Evolutionary conservation across 2,113 vertebrate genomes (phyloP).

Genomic region (Aramus guarauna): DNA sequence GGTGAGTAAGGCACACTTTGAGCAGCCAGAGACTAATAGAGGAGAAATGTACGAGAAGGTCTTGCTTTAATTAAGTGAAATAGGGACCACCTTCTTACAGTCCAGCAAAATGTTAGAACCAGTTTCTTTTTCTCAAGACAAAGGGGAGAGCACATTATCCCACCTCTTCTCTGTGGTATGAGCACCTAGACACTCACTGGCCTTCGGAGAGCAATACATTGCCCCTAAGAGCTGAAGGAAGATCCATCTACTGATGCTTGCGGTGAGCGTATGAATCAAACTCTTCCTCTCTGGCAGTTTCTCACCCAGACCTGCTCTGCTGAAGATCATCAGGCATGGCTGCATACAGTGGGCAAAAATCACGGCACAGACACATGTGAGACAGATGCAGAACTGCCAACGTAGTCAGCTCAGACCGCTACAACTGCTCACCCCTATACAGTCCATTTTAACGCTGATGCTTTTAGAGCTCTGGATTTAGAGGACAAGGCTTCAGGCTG

Average conservation of each 20-base stretch:
- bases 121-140: neutral
- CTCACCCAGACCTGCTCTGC: neutral
- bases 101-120: neutral
- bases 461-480: neutral
- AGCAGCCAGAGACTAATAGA: neutral
- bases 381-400: neutral
- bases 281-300: neutral
- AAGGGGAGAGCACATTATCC: neutral
- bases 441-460: neutral
- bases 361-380: accelerated
- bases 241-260: neutral
- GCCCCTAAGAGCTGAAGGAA: neutral
- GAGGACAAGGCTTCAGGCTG: neutral
- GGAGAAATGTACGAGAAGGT: accelerated
- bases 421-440: neutral
- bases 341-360: neutral
- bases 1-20: neutral
- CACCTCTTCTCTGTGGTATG: neutral
- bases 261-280: accelerated
- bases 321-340: neutral
- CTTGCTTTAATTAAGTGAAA: neutral
- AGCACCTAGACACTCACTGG: neutral
- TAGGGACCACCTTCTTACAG: neutral
- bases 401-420: neutral
- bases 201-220: neutral